Conservation (phyloP, 2,888 invertebrate species). For the Sclerodermus sp. region DNA sequence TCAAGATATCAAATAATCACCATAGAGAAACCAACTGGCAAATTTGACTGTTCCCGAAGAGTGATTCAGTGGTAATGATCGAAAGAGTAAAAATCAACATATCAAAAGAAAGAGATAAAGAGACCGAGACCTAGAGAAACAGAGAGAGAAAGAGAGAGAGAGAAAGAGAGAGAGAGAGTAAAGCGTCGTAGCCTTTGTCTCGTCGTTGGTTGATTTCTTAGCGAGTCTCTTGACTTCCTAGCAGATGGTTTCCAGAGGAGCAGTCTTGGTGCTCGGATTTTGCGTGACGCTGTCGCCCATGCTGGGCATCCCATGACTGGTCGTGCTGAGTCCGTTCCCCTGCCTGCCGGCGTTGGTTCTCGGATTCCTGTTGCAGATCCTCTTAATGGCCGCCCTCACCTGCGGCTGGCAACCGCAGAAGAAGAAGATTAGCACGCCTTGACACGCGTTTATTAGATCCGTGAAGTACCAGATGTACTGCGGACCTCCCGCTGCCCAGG, state of each 20-base stretch:
- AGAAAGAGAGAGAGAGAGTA: too few species aligned
- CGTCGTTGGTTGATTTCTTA: background rate
- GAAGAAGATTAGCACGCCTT: constrained; percentile 86
- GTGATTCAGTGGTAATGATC: too few species aligned
- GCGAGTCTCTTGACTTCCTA: too few species aligned
- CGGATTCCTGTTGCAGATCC: constrained; percentile 65
- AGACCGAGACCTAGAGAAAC: too few species aligned
- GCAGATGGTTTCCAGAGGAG: constrained; percentile 63
- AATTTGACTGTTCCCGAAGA: too few species aligned
- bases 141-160: too few species aligned
- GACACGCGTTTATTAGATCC: constrained; percentile 82
- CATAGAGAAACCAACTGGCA: too few species aligned
- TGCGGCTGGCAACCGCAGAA: constrained; percentile 89
- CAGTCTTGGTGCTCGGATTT: constrained; percentile 67
- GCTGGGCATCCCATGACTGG: constrained; percentile 80
- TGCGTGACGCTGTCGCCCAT: constrained; percentile 76
- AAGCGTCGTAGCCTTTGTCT: too few species aligned
- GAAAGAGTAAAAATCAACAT: too few species aligned
- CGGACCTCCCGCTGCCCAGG: constrained; percentile 82
- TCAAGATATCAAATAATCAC: too few species aligned
- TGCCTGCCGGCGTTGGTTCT: constrained; percentile 63
- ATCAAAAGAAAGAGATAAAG: too few species aligned
- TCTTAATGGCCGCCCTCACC: constrained; percentile 70
- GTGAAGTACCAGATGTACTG: constrained; percentile 81
- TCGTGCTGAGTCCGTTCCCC: constrained; percentile 69